phyloP scores from a whole-genome alignment of 2,113 vertebrate genomes.

The Ellobius talpinus region DNA sequence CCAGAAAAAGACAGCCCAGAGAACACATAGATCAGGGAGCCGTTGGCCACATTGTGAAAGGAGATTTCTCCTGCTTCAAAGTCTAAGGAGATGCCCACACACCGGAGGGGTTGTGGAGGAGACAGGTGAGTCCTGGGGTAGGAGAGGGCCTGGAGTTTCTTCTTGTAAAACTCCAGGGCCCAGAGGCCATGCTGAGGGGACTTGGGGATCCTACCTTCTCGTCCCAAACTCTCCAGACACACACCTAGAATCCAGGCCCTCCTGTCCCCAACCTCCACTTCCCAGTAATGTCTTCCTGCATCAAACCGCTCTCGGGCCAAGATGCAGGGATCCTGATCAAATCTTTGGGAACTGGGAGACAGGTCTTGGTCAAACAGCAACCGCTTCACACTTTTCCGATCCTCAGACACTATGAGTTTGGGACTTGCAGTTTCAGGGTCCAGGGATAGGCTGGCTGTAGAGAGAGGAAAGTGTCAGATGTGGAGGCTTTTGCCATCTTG shows the following conservation, averaged over 20 bases:
- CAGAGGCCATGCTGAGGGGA: slow-evolving; percentile 60
- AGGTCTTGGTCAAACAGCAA: background rate
- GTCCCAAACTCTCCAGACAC: slow-evolving; percentile 68
- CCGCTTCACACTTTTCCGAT: background rate
- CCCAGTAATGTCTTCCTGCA: slow-evolving; percentile 53
- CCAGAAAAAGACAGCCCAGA: slow-evolving; percentile 81
- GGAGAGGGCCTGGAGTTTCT: background rate
- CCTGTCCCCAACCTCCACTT: slow-evolving; percentile 53
- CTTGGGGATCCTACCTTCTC: slow-evolving; percentile 71
- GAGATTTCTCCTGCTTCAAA: slow-evolving; percentile 88
- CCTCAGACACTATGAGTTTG: slow-evolving; percentile 56
- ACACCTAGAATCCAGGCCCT: slow-evolving; percentile 57
- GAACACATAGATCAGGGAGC: slow-evolving; percentile 89
- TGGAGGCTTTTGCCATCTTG: fast-evolving
- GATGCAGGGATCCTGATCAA: slow-evolving; percentile 55
- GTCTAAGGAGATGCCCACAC: slow-evolving; percentile 88
- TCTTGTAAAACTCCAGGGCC: slow-evolving; percentile 56
- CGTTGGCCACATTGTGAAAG: slow-evolving; percentile 88
- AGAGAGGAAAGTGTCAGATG: background rate
- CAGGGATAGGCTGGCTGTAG: slow-evolving; percentile 62
- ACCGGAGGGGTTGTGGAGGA: slow-evolving; percentile 69
- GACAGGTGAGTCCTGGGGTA: slow-evolving; percentile 70
- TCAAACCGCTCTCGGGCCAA: slow-evolving; percentile 38
- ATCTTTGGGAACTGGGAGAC: background rate
- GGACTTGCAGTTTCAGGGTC: slow-evolving; percentile 54